A percentile compares a stretch with the other conserved stretches of the same genome.
phyloP scores from a whole-genome alignment of 2,888 invertebrate genomes.

The Lasioglossum zephyrum region DNA sequence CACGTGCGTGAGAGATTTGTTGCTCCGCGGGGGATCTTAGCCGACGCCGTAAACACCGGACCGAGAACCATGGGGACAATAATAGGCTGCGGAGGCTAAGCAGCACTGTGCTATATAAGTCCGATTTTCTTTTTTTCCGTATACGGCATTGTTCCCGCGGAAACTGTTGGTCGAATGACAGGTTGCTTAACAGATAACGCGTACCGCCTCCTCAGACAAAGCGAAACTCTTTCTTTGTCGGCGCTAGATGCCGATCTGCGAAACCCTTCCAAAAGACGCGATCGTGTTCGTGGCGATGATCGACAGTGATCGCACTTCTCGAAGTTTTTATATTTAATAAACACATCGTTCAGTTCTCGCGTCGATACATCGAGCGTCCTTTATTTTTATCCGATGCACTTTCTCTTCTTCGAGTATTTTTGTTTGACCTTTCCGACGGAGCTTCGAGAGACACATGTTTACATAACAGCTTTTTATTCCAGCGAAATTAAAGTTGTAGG shows the following conservation, averaged over 20 bases:
- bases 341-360: too few species aligned
- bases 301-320: not conserved
- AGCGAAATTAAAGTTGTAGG: not conserved
- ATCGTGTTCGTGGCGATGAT: not conserved
- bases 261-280: not conserved
- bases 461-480: not conserved
- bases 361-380: not conserved
- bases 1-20: conserved; percentile 50
- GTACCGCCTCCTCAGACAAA: not conserved
- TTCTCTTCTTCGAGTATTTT: not conserved
- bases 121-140: not conserved
- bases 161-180: conserved; percentile 21
- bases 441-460: not conserved
- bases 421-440: not conserved
- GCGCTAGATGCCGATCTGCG: not conserved
- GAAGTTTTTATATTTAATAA: not conserved
- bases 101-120: not conserved
- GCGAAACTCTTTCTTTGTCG: not conserved
- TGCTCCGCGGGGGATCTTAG: conserved; percentile 42
- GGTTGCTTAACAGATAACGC: not conserved
- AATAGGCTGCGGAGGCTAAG: conserved; percentile 4
- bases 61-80: conserved; percentile 24
- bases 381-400: not conserved
- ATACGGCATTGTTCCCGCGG: conserved; percentile 30
- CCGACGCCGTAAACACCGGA: conserved; percentile 27